Conservation (phyloP, 2,888 invertebrate genomes). For the Patella ulyssiponensis region DNA sequence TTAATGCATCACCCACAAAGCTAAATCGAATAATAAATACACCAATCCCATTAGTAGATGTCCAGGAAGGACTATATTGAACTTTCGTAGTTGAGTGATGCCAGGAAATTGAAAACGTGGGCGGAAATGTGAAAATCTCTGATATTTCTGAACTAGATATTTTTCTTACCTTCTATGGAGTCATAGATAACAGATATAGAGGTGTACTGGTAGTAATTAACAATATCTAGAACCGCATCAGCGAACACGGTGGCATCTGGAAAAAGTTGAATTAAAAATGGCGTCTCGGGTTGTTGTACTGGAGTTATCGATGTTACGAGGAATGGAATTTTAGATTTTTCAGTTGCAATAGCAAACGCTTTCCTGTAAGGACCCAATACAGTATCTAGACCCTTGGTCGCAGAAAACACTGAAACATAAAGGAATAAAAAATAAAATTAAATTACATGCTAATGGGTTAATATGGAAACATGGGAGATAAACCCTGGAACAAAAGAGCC, state of each 20-base stretch:
- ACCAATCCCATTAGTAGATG: too few relatives aligned
- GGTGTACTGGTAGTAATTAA: slow-evolving; percentile 52
- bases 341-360: slow-evolving; percentile 53
- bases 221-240: slow-evolving; percentile 52
- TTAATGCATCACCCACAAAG: too few relatives aligned
- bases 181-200: slow-evolving; percentile 57
- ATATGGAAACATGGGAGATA: too few relatives aligned
- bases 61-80: too few relatives aligned
- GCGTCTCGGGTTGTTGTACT: slow-evolving; percentile 31
- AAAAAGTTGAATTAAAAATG: slow-evolving; percentile 54
- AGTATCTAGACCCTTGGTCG: slow-evolving; percentile 44
- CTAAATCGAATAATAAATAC: too few relatives aligned
- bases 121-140: too few relatives aligned
- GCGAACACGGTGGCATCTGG: slow-evolving; percentile 50
- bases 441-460: too few relatives aligned
- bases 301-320: slow-evolving; percentile 60
- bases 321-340: slow-evolving; percentile 60
- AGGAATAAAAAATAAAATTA: too few relatives aligned
- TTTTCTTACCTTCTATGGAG: slow-evolving; percentile 43
- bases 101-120: too few relatives aligned
- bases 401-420: not conserved
- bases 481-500: too few relatives aligned
- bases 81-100: too few relatives aligned
- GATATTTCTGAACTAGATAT: too few relatives aligned
- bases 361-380: slow-evolving; percentile 61